Evolutionary conservation across 2,888 invertebrate genomes (phyloP).

Genomic region (Eretmocerus hayati): DNA sequence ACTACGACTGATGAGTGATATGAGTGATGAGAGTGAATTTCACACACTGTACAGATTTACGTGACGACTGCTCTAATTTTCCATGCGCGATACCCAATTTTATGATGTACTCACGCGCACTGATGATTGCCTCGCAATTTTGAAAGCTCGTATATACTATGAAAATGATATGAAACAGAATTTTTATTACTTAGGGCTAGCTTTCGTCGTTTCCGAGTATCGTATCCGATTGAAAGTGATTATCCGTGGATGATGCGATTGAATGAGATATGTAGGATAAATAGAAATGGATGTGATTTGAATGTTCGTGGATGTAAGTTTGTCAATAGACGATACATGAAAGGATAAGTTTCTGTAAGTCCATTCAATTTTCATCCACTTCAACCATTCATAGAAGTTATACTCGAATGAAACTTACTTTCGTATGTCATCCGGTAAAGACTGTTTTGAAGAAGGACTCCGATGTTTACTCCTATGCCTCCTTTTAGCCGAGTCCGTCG

Average conservation of each 20-base stretch:
- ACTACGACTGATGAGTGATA: too few species aligned
- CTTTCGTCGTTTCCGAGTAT: too few species aligned
- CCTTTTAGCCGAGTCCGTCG: conserved; percentile 38
- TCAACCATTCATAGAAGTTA: too few species aligned
- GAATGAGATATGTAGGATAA: too few species aligned
- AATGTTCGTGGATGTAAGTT: too few species aligned
- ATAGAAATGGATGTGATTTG: too few species aligned
- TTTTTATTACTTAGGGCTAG: neutral
- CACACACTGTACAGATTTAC: too few species aligned
- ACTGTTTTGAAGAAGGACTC: conserved; percentile 44
- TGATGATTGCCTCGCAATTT: neutral
- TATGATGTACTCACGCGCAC: neutral
- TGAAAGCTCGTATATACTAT: neutral
- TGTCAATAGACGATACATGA: too few species aligned
- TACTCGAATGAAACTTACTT: conserved; percentile 41
- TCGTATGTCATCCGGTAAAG: conserved; percentile 42
- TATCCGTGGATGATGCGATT: too few species aligned
- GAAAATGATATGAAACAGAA: neutral
- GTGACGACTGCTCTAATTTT: neutral
- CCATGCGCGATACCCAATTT: neutral
- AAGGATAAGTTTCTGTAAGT: too few species aligned
- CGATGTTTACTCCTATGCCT: conserved; percentile 43
- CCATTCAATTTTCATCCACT: neutral
- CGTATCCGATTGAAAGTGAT: too few species aligned
- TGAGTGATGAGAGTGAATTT: too few species aligned